Evolutionary conservation across 2,797 vertebrate species (phyloP).

Genomic region (Micrastur ruficollis): DNA sequence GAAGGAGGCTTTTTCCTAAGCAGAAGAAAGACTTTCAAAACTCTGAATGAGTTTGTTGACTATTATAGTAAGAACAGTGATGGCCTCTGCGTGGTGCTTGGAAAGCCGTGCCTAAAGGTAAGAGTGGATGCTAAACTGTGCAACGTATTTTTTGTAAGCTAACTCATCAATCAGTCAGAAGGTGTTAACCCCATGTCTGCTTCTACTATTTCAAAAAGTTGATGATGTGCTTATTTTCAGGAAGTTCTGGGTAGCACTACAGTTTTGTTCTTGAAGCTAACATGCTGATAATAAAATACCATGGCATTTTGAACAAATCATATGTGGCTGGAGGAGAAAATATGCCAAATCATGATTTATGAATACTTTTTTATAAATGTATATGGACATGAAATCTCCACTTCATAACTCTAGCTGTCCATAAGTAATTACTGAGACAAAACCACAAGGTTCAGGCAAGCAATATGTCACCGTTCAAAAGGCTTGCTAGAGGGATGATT

Average conservation of each 20-base stretch:
- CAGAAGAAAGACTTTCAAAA: constrained; percentile 72
- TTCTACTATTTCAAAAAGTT: background rate
- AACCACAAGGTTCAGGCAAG: background rate
- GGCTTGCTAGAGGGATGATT: background rate
- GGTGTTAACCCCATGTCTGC: background rate
- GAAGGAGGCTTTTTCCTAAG: constrained; percentile 81
- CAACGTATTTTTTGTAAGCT: background rate
- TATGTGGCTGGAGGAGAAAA: background rate
- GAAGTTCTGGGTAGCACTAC: background rate
- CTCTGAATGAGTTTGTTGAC: constrained; percentile 81
- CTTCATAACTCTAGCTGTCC: constrained; percentile 19
- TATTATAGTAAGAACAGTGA: constrained; percentile 79
- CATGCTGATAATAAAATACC: background rate
- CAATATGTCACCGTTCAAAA: background rate
- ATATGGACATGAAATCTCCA: constrained; percentile 33
- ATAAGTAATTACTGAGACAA: constrained; percentile 15
- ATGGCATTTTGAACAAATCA: background rate
- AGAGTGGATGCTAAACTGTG: background rate
- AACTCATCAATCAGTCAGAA: background rate
- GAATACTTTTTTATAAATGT: background rate
- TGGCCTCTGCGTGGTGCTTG: constrained; percentile 85
- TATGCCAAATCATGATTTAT: constrained; percentile 16
- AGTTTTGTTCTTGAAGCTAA: background rate
- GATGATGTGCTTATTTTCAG: background rate
- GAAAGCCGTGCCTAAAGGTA: constrained; percentile 89